A percentile compares a stretch with the other conserved stretches of the same genome.
Conservation (phyloP, 2,113 vertebrate species). For the Corythornis cristatus region DNA sequence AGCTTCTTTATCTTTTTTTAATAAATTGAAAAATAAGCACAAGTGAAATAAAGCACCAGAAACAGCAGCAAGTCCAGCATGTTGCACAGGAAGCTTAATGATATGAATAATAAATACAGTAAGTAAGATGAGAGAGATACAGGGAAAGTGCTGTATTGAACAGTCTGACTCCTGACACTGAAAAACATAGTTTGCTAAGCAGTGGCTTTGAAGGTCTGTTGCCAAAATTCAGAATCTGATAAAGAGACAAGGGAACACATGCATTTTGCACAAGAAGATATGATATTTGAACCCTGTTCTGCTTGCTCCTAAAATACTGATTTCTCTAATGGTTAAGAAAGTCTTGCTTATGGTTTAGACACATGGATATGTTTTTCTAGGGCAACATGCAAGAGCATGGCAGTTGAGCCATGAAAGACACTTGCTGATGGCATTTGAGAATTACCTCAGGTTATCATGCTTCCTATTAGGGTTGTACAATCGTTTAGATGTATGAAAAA, state of each 20-base stretch:
- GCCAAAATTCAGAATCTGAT: not conserved
- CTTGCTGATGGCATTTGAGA: not conserved
- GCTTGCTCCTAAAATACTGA: not conserved
- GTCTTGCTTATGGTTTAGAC: not conserved
- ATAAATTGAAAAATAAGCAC: not conserved
- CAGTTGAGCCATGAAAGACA: not conserved
- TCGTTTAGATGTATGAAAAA: not conserved
- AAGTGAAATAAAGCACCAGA: not conserved
- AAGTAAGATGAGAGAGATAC: not conserved
- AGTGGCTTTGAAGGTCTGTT: not conserved
- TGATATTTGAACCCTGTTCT: not conserved
- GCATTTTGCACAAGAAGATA: not conserved
- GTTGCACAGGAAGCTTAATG: not conserved
- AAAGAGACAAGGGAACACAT: not conserved
- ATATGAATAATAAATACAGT: slow-evolving; percentile 19
- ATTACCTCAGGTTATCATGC: not conserved
- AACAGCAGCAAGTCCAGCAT: not conserved
- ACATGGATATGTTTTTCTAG: not conserved
- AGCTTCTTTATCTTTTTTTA: not conserved
- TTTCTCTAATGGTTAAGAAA: not conserved
- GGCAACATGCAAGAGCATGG: not conserved
- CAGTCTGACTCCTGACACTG: not conserved
- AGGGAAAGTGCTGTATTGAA: not conserved
- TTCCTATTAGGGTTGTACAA: not conserved
- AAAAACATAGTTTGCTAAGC: not conserved